Evolutionary conservation across 2,113 vertebrate genomes (phyloP), one percentile per base, ranked within the genome.

Genomic region (Urocolius indicus): DNA sequence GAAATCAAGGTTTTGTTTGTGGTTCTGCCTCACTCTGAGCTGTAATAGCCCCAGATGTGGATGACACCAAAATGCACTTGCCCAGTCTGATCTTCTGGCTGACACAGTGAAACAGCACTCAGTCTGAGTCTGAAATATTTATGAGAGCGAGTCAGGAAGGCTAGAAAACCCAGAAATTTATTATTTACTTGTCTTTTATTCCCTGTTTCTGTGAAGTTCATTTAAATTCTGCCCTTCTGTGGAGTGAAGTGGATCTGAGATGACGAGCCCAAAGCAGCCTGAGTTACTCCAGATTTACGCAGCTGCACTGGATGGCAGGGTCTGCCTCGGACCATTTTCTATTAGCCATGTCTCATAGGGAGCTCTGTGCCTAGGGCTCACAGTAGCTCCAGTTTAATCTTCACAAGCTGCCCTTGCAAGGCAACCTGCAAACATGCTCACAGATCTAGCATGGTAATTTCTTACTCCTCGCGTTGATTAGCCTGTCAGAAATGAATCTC

Each of bases 101-200:
- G 82, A 90, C 78, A 57, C 13, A 11, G 59, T 9, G 75, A 89
- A 95, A 67, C 78, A 86, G 91, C 52, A 76, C 55, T 36, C 61
- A 67, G 43, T 45, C 16, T 13, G 57, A 80, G 38, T 7, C 63
- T 95, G 27, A 86, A 94, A 94, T 49, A 95, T 92, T 90, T 63
- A 93, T 93, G 68, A 85, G 68, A 89, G 67, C 62, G 8, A 87
- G 59, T 74, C 68, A 51, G 18, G 82, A 95, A 85, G 76, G 55
- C 79, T 82, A 94, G 63, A 91, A 95, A 90, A 13, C 26, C 48
- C 87, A 91, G 93, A 92, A 74, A 89, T 80, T 2, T 20, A 76
- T 80, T 94, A 80, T 94, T 95, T 92, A 91, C 38, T 55, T 16
- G 34, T 63, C 51, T 72, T 94, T 90, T 74, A 74, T 36, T 80